Conservation (phyloP, 2,888 invertebrate species). For the Dermolepida albohirtum region DNA sequence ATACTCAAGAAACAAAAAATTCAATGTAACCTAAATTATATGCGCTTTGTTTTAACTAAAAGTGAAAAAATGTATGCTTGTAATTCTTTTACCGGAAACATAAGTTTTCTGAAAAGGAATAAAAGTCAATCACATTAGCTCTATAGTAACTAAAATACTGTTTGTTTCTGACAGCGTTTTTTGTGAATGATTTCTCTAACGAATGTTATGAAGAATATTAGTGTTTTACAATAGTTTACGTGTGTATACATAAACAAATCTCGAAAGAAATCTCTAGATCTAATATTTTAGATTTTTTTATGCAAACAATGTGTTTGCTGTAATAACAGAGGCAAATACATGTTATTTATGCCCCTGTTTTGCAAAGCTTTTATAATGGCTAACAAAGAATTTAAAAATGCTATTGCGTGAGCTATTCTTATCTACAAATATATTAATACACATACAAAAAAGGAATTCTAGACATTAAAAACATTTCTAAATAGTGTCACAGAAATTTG, state of each 20-base stretch:
- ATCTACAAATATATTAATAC: no score
- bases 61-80: no score
- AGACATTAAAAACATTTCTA: no score
- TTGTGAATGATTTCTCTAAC: not conserved
- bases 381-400: slow-evolving; percentile 2
- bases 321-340: slow-evolving; percentile 3
- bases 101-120: not conserved
- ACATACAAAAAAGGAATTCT: no score
- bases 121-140: not conserved
- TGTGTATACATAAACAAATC: not conserved
- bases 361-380: slow-evolving; percentile 1
- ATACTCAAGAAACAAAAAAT: no score
- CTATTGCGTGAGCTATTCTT: not conserved
- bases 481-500: no score
- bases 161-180: not conserved
- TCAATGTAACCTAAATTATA: no score
- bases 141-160: not conserved
- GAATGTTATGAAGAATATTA: not conserved
- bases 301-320: not conserved
- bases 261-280: not conserved
- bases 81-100: not conserved
- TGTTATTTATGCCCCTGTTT: slow-evolving; percentile 9
- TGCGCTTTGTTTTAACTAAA: no score
- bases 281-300: slow-evolving; percentile 4
- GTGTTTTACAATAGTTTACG: not conserved